Conservation (phyloP, 2,797 vertebrate genomes). For the Gallinago solitaria region DNA sequence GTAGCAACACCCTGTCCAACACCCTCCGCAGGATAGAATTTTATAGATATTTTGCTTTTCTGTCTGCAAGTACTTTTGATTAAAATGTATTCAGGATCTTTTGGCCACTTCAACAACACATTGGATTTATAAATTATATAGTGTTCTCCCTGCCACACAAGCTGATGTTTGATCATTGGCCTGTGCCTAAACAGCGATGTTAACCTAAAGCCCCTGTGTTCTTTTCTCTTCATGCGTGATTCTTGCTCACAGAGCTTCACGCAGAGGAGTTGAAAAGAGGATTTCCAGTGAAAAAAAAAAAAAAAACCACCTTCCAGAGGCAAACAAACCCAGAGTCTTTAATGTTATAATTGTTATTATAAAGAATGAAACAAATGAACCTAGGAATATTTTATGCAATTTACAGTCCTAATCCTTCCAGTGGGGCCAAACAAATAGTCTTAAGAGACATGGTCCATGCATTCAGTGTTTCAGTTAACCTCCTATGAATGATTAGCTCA, state of each 20-base stretch:
- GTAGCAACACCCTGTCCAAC: not conserved
- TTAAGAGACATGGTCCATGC: not conserved
- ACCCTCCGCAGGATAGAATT: not conserved
- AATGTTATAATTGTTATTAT: not conserved
- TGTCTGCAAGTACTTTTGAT: not conserved
- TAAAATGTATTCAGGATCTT: not conserved
- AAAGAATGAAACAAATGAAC: conserved; percentile 9
- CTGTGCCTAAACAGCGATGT: not conserved
- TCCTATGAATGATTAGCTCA: conserved; percentile 32
- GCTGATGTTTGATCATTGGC: conserved; percentile 22
- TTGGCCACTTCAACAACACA: not conserved
- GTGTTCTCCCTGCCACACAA: not conserved
- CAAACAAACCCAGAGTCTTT: not conserved
- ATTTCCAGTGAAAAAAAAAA: not conserved
- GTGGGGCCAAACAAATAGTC: not conserved
- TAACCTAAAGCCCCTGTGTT: conserved; percentile 18
- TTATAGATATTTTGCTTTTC: not conserved
- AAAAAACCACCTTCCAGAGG: not conserved
- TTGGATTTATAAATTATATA: not conserved
- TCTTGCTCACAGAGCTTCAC: conserved; percentile 9
- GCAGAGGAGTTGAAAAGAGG: not conserved
- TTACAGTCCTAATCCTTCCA: not conserved
- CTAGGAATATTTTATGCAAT: conserved; percentile 16
- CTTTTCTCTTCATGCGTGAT: conserved; percentile 26
- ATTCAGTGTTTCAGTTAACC: not conserved